Evolutionary conservation across 2,888 invertebrate species (phyloP).

Genomic region (Trissonchulus sp.): DNA sequence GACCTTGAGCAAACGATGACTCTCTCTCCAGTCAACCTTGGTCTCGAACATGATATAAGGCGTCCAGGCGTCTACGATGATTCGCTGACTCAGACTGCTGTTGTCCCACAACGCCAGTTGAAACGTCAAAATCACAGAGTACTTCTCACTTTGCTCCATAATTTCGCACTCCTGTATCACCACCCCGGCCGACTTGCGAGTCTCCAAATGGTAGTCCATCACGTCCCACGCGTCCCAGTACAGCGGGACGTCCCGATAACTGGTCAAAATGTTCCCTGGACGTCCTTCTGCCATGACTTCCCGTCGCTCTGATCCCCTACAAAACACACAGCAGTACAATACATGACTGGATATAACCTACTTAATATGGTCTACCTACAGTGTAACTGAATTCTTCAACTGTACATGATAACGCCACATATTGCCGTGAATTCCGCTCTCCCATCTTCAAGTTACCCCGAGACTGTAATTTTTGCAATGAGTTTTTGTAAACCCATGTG

Average conservation of each 20-base stretch:
- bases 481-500: too few species aligned
- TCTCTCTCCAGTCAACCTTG: conserved; percentile 55
- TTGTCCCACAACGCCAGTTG: neutral
- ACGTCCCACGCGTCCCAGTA: conserved; percentile 61
- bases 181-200: conserved; percentile 44
- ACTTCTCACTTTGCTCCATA: too few species aligned
- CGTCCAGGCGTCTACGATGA: neutral
- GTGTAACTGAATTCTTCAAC: too few species aligned
- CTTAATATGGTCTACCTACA: too few species aligned
- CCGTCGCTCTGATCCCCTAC: too few species aligned
- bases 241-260: conserved; percentile 58
- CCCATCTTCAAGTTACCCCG: too few species aligned
- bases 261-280: conserved; percentile 53
- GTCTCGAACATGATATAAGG: conserved; percentile 29
- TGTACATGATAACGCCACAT: too few species aligned
- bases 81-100: conserved; percentile 23
- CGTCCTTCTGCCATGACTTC: conserved; percentile 25
- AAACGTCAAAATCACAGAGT: conserved; percentile 12
- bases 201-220: conserved; percentile 59
- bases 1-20: conserved; percentile 56
- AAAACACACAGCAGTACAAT: too few species aligned
- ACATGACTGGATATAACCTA: too few species aligned
- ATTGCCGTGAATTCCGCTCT: too few species aligned
- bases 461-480: too few species aligned
- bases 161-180: neutral